Evolutionary conservation across 2,888 invertebrate genomes (phyloP), one percentile per base, ranked within the genome.

Genomic region (Peribatodes rhomboidaria): DNA sequence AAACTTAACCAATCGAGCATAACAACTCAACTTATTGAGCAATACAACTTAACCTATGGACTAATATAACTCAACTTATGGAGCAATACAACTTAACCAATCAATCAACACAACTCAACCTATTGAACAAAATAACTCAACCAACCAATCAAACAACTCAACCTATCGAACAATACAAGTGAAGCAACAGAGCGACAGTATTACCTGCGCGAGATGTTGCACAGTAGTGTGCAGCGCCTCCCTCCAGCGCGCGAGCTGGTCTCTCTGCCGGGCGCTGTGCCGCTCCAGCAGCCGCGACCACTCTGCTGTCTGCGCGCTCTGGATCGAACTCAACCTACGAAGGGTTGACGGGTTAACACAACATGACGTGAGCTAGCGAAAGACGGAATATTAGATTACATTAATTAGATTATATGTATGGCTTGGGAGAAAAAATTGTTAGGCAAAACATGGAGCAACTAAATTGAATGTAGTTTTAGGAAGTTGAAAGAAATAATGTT

Each of bases 241-340:
- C 75, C 97, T 95, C 98, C 98, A 98, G 80, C 96, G 96, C 69
- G 95, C 95, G 86, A 98, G 94, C 93, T 98, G 97, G 33, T 95
- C 94, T 66, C 96, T 95, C 89, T 98, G 98, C 49, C 97, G 93
- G 61, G 94, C 94, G 86, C 97, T 96, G 92, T 98, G 98, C 72
- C 96, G 95, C 81, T 96, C 96, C 75, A 98, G 87, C 70, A 97
- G 88, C 72, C 95, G 94, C 64, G 97, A 94, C 98, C 98, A 98
- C 83, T 97, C 97, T 78, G 97, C 96, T 83, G 96, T 95, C 75
- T 95, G 95, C 79, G 95, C 95, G 31, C 97, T 97, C 62, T 96
- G 94, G 44, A 81, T 80, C 1, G 77, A 74, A 53, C 74, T 78
- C 78, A 87, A 72, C 65, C 87, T 87, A 75, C 0, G 10, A 31